Conservation (phyloP, 2,888 invertebrate species). For the Platypus cylindrus region DNA sequence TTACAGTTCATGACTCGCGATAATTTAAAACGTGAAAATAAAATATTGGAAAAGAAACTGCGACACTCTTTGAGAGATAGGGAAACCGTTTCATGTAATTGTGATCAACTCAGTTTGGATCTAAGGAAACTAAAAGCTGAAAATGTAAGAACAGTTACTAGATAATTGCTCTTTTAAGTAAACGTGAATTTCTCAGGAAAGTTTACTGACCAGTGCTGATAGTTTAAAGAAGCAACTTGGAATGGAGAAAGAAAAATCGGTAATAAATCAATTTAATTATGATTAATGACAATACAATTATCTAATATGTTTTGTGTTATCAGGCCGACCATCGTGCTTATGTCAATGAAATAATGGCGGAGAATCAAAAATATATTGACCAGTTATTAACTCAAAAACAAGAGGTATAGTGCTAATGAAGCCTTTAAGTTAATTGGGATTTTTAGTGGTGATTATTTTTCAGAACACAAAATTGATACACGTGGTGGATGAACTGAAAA, state of each 20-base stretch:
- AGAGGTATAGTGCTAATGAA: conserved; percentile 15
- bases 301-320: conserved; percentile 2
- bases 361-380: conserved; percentile 16
- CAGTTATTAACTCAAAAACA: conserved; percentile 17
- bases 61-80: conserved; percentile 7
- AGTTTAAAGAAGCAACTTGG: conserved; percentile 1
- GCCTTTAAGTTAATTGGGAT: not conserved
- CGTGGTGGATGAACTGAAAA: conserved; percentile 15
- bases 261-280: conserved; percentile 3
- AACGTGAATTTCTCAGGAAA: conserved; percentile 1
- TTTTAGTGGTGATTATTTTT: conserved; percentile 2
- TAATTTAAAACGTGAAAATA: conserved; percentile 10
- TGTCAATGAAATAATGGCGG: conserved; percentile 10
- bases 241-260: conserved; percentile 8
- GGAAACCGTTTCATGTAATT: conserved; percentile 14
- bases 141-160: conserved; percentile 12
- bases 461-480: conserved; percentile 19
- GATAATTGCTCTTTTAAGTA: not conserved
- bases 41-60: conserved; percentile 15
- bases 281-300: too few species aligned
- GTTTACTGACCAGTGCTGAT: conserved; percentile 3
- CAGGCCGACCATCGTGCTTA: conserved; percentile 5
- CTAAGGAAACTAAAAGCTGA: conserved; percentile 10
- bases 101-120: conserved; percentile 11
- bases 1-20: conserved; percentile 12